Evolutionary conservation across 2,888 invertebrate genomes (phyloP).

Genomic region (Busseola fusca): DNA sequence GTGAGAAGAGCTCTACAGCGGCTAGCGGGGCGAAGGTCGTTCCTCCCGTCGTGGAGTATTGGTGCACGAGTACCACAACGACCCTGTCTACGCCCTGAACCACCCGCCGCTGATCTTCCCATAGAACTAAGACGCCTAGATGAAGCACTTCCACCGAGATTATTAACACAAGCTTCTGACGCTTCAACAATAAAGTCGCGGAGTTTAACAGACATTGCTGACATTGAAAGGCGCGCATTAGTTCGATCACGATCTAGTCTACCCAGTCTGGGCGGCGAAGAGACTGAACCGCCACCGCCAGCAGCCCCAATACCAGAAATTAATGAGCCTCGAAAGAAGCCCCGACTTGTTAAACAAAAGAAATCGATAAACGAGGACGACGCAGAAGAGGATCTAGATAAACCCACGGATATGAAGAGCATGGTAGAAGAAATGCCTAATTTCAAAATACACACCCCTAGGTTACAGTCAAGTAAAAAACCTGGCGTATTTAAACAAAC

Average conservation of each 20-base stretch:
- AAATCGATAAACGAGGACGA: constrained; percentile 94
- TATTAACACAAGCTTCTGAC: constrained; percentile 87
- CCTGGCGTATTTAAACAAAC: constrained; percentile 94
- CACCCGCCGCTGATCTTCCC: constrained; percentile 94
- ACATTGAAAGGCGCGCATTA: constrained; percentile 91
- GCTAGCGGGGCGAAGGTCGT: constrained; percentile 93
- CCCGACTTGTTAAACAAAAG: constrained; percentile 95
- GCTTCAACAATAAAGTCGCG: constrained; percentile 93
- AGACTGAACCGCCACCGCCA: constrained; percentile 72
- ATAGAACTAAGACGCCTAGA: constrained; percentile 95
- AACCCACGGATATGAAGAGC: constrained; percentile 92
- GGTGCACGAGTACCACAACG: constrained; percentile 76
- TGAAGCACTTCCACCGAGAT: constrained; percentile 87
- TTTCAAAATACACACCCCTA: constrained; percentile 88
- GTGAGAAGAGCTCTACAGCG: constrained; percentile 96
- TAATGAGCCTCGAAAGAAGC: constrained; percentile 90
- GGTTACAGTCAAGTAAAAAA: constrained; percentile 81
- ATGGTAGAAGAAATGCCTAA: constrained; percentile 91
- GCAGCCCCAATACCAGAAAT: constrained; percentile 74
- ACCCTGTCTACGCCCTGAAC: constrained; percentile 92
- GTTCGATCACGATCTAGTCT: constrained; percentile 93
- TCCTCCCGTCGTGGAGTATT: constrained; percentile 93
- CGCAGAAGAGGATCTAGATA: constrained; percentile 90
- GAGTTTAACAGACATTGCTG: constrained; percentile 95
- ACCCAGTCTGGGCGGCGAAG: constrained; percentile 90